These are phyloP conservation scores for Enteromius radiatus DNA, from an alignment of 2,797 vertebrate genomes.

Conservation along the genomic window DNA sequence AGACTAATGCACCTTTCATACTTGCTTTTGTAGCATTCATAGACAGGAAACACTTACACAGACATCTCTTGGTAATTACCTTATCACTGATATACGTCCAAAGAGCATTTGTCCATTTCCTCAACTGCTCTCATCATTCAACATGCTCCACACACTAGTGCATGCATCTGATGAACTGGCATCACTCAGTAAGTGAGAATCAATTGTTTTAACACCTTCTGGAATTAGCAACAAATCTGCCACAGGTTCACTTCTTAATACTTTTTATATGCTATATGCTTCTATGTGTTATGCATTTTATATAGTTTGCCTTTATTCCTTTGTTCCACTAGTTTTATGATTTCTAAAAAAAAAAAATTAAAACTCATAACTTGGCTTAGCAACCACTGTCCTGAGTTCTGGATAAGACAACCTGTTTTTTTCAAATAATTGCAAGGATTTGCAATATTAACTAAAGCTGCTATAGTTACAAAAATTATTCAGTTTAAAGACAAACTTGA, in stretches of 20 bases:
- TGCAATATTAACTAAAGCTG: background rate
- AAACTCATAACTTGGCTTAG: background rate
- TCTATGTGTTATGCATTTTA: background rate
- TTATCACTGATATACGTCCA: background rate
- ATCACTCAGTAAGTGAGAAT: background rate
- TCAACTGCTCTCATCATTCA: conserved; percentile 13
- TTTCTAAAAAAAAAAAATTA: background rate
- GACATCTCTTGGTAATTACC: background rate
- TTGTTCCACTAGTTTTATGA: background rate
- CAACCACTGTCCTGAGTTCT: background rate
- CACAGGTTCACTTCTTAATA: background rate
- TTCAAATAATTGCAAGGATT: background rate
- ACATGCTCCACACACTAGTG: background rate
- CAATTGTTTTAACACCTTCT: background rate
- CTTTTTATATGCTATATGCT: background rate
- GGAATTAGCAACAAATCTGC: background rate
- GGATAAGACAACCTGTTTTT: background rate
- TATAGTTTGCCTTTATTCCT: background rate
- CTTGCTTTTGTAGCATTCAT: background rate
- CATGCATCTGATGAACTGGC: background rate
- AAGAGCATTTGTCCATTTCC: conserved; percentile 14
- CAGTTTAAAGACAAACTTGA: background rate
- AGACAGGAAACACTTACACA: background rate
- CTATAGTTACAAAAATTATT: background rate
- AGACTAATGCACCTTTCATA: background rate